Base-by-base conservation (phyloP, 2,113 vertebrate genomes). In the Aspiorhynchus laticeps region DNA sequence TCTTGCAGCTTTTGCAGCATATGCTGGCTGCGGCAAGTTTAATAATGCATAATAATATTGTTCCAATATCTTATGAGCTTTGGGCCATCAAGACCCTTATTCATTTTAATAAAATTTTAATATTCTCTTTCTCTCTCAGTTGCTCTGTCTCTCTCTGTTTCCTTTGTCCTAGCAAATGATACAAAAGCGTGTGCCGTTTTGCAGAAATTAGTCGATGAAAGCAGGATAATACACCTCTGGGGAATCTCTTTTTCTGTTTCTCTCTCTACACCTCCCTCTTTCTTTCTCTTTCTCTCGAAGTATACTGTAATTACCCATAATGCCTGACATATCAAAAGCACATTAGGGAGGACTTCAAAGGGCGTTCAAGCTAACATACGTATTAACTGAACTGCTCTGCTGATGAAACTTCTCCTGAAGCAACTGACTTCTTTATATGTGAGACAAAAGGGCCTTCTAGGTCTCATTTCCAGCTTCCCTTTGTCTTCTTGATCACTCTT, bases 321-420 rank as follows among this genome's bases (percentile, higher is more conserved):
- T 84, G 88, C 67, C 76, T 87, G 88, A 87, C 79, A 81, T 87
- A 89, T 89, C 88, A 89, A 89, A 89, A 86, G 85, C 81, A 85
- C 82, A 87, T 89, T 87, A 87, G 76, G 85, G 85, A 85, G 69
- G 80, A 80, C 85, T 86, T 84, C 74, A 88, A 88, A 86, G 74
- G 65, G 85, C 56, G 26, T 56, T 46, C 41, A 80, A 63, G 76
- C 67, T 85, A 87, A 28, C 41, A n/a, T 56, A 51, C 87, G 88
- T 56, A 87, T 87, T 80, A 75, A 56, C 76, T 75, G 82, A 80
- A 87, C 85, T 14, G 77, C 69, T 76, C 65, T 51, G 51, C 53
- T 76, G 81, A 81, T 81, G 75, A 75, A 87, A 41, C 59, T 26
- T 73, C 53, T 21, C 31, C 80, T 65, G 24, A 51, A n/a, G 56